These are phyloP conservation scores for Hypanus sabinus DNA, from an alignment of 2,113 vertebrate species.

Conservation along the genomic window DNA sequence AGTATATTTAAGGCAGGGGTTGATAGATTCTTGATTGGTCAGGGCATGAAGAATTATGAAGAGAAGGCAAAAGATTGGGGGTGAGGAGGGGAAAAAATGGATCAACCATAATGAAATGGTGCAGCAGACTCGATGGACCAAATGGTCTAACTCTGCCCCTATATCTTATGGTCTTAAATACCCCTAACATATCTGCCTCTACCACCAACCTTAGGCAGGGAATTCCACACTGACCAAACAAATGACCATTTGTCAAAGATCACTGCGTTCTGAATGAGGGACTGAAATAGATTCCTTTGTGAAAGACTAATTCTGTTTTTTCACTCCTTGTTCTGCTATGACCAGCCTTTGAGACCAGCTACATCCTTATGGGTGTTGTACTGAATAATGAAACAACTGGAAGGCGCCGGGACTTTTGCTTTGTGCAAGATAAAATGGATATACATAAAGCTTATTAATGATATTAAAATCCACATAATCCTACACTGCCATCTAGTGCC, in stretches of 20 bases:
- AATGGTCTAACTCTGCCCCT: too few relatives aligned
- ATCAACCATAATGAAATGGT: too few relatives aligned
- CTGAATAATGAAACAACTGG: conserved; percentile 12
- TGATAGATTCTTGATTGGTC: too few relatives aligned
- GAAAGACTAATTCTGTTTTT: neutral
- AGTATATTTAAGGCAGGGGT: too few relatives aligned
- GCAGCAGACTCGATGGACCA: too few relatives aligned
- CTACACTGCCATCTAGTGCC: conserved; percentile 29
- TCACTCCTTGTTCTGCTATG: neutral
- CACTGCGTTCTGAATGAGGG: neutral
- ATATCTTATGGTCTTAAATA: too few relatives aligned
- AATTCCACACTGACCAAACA: neutral
- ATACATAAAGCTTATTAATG: neutral
- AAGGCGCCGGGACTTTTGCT: neutral
- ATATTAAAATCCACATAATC: neutral
- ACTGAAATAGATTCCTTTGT: neutral
- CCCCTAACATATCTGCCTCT: too few relatives aligned
- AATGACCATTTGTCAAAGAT: neutral
- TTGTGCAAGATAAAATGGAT: neutral
- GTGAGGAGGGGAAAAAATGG: too few relatives aligned
- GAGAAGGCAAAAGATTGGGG: too few relatives aligned
- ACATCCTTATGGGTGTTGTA: neutral
- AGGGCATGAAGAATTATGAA: too few relatives aligned
- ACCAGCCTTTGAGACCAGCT: conserved; percentile 5
- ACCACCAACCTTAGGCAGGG: too few relatives aligned